phyloP scores from a whole-genome alignment of 2,113 vertebrate species.

The Apistogramma diplotaenia region DNA sequence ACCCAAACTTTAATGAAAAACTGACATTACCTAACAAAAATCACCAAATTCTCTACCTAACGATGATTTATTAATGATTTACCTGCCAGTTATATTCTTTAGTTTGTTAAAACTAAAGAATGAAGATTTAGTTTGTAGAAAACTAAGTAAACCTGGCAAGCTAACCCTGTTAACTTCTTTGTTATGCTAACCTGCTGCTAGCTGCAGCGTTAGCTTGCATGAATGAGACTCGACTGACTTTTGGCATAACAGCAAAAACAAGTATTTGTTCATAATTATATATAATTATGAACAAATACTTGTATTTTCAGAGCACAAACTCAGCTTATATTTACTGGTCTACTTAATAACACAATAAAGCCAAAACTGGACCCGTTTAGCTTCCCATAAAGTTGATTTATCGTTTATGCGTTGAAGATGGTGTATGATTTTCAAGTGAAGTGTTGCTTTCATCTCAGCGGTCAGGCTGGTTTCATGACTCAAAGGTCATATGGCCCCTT shows the following conservation, averaged over 20 bases:
- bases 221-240: neutral
- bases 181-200: neutral
- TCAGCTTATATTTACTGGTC: neutral
- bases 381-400: neutral
- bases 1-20: neutral
- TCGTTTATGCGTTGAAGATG: neutral
- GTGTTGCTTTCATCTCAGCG: neutral
- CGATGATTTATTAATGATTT: neutral
- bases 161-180: too few species aligned
- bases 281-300: too few species aligned
- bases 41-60: neutral
- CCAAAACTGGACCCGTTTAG: neutral
- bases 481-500: neutral
- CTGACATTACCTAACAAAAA: neutral
- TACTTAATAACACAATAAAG: neutral
- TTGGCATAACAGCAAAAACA: neutral
- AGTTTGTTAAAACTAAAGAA: too few species aligned
- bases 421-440: neutral
- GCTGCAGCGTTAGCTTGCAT: neutral
- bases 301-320: neutral
- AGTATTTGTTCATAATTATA: neutral
- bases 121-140: neutral
- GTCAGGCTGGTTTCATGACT: constrained; percentile 17
- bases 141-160: too few species aligned
- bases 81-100: neutral